These are phyloP conservation scores for Eupithecia tripunctaria DNA, from an alignment of 2,888 invertebrate species.

Conservation along the genomic window DNA sequence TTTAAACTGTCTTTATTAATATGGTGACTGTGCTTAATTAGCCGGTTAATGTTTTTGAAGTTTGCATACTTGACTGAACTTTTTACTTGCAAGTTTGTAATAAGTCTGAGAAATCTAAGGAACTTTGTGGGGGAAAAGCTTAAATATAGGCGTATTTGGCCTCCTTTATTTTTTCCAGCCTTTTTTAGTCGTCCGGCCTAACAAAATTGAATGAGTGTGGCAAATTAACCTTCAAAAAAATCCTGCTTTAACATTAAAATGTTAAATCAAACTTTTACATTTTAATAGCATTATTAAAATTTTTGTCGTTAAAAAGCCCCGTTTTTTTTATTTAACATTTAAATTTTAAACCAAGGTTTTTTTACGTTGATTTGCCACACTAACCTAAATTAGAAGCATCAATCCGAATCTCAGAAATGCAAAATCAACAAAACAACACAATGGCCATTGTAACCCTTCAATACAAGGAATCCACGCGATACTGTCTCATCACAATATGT, in stretches of 20 bases:
- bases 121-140: background rate
- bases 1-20: slow-evolving; percentile 37
- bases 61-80: background rate
- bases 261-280: no score
- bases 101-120: background rate
- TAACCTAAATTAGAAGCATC: background rate
- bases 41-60: background rate
- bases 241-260: no score
- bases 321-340: no score
- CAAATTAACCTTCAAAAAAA: no score
- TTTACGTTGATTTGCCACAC: background rate
- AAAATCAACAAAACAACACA: slow-evolving; percentile 48
- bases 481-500: slow-evolving; percentile 40
- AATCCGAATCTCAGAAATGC: slow-evolving; percentile 39
- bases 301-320: no score
- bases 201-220: no score
- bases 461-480: slow-evolving; percentile 37
- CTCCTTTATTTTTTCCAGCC: no score
- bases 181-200: no score
- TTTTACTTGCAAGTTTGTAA: background rate
- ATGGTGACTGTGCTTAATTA: slow-evolving; percentile 1
- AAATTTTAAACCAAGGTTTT: no score
- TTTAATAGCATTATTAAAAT: no score
- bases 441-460: slow-evolving; percentile 47
- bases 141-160: no score